Evolutionary conservation across 1,140 invertebrate species (phyloP), one percentile per base, ranked within the genome.

Genomic region (Scaptomyza graminum): DNA sequence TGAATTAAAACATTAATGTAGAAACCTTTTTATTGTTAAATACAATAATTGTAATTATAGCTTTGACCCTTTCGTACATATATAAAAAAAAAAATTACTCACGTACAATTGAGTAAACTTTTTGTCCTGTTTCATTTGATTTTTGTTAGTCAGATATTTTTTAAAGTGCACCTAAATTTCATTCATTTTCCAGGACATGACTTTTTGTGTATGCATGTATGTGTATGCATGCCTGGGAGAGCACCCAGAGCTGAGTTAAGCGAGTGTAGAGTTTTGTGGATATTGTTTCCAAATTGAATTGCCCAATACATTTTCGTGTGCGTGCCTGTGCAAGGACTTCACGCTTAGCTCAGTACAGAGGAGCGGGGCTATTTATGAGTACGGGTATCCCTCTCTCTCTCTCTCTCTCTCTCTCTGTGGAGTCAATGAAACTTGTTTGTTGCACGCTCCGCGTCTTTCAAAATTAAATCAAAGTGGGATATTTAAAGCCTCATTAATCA

Each of bases 401-500:
- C 31, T 34, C 5, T 47, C 18, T 37, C 43, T 11, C 47, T 37
- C 54, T 43, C 52, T 25, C 65, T 59, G 62, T 78, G 63, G 79
- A 90, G 87, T 90, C 87, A 90, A 90, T 90, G 87, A 87, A 90
- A 90, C 82, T 85, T 87, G 79, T 88, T 88, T 83, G 79, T 79
- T 82, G 83, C 51, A 76, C 73, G 64, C 82, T 79, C 65, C 44
- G 79, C 78, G 83, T 70, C 65, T 73, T 85, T 90, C 74, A 74
- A 82, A 90, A 90, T 90, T 71, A 90, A 90, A 90, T 90, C 87
- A 90, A 90, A 90, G 87, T 90, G 87, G 87, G 79, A 90, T 90
- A 90, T 90, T 90, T 90, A 90, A 90, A 83, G 87, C 82, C 87
- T 90, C 87, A 90, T 90, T 90, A 90, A 90, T 90, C 87, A 90